Percentiles rank a stretch among this genome's conserved stretches.
phyloP scores from a whole-genome alignment of 2,888 invertebrate genomes.

The Apotomis capreana region DNA sequence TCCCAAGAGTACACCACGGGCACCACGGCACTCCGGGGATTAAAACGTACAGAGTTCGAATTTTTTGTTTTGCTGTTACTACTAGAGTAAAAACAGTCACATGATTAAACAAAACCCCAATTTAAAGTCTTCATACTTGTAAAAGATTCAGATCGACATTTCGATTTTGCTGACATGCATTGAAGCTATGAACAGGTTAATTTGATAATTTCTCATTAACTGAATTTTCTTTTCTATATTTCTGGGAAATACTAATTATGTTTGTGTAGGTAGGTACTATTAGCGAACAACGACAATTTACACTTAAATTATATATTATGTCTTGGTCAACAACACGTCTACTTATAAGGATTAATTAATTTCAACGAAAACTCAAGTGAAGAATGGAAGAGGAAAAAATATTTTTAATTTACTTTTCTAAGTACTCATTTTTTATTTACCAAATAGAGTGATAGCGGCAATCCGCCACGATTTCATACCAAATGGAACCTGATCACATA shows the following conservation, averaged over 20 bases:
- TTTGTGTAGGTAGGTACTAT: too few species aligned
- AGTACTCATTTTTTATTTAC: neutral
- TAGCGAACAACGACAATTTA: too few species aligned
- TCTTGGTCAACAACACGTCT: too few species aligned
- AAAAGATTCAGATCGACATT: neutral
- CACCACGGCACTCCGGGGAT: too few species aligned
- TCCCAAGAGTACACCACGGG: neutral
- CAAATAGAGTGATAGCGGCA: slow-evolving; percentile 7
- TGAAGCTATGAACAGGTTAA: neutral
- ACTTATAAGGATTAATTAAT: too few species aligned
- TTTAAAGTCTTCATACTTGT: too few species aligned
- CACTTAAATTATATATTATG: too few species aligned
- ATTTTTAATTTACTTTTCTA: neutral
- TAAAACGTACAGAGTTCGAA: neutral
- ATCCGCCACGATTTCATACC: neutral
- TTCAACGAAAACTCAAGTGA: neutral
- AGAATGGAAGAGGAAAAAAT: neutral
- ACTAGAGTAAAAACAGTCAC: neutral
- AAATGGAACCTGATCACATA: slow-evolving; percentile 15
- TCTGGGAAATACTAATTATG: too few species aligned
- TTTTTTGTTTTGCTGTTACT: neutral
- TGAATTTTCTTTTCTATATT: too few species aligned
- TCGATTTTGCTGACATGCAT: neutral
- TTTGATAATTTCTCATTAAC: too few species aligned
- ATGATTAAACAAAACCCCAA: neutral